phyloP scores from a whole-genome alignment of 2,113 vertebrate species.

The Callipepla squamata region DNA sequence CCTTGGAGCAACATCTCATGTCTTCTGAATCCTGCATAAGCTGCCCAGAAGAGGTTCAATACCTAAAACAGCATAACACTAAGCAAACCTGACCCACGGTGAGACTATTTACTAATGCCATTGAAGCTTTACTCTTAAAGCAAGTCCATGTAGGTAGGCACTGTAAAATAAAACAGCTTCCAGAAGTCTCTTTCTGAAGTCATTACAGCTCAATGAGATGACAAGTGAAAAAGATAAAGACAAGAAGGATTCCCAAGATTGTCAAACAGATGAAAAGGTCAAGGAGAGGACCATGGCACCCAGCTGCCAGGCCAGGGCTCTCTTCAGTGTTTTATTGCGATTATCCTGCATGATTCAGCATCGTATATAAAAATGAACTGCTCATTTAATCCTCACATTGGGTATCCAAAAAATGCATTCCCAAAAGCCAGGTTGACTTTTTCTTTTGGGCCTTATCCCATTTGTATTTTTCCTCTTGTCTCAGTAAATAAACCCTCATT shows the following conservation, averaged over 20 bases:
- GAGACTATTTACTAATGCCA: not conserved
- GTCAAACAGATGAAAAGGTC: not conserved
- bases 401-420: slow-evolving; percentile 30
- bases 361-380: not conserved
- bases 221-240: not conserved
- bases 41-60: not conserved
- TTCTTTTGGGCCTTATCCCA: not conserved
- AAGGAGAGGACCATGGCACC: not conserved
- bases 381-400: not conserved
- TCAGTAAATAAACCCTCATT: not conserved
- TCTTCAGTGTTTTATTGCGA: not conserved
- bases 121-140: not conserved
- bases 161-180: not conserved
- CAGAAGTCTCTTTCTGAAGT: not conserved
- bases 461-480: not conserved
- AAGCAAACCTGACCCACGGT: not conserved
- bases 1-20: not conserved
- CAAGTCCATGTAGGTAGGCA: fast-evolving
- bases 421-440: not conserved
- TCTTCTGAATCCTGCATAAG: not conserved
- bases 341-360: slow-evolving; percentile 11
- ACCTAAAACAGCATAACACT: not conserved
- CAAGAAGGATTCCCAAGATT: not conserved
- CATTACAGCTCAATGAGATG: not conserved
- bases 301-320: not conserved